Evolutionary conservation across 2,888 invertebrate species (phyloP), one percentile per base, ranked within the genome.

Genomic region (Agrenia bidenticulata): DNA sequence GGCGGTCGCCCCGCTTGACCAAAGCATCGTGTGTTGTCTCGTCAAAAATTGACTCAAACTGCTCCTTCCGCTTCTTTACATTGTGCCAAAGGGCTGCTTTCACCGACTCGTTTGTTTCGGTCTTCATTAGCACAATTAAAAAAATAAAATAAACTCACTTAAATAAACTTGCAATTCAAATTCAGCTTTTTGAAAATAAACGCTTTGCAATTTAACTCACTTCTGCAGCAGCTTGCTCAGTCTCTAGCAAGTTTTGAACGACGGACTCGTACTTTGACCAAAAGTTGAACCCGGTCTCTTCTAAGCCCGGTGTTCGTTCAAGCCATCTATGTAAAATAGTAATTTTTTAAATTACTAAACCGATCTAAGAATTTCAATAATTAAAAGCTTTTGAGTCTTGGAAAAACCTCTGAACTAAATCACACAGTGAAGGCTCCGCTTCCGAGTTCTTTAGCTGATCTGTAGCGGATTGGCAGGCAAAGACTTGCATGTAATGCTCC

Each of bases 291-390:
- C 90, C 92, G 59, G 86, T 83, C 0, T 85, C 82, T 78, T 92
- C 90, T 23, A 97, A 83, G 0, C 97, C 97, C 0, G 98, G 98
- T 0, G 96, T 97, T 51, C 97, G 84, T 77, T 94, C 94, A 69
- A 98, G 81, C 98, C 98, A 98, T 53, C 74, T 76, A 19, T 5
- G 19, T 39, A 39, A 11, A 39, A 15, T 39, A 39, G 7, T 39
- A 39, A 39, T n/a, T 45, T 45, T 45, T 19, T 5, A 17, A 17
- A 17, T 17, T 19, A 7, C 39, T 39, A 39, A 39, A 39, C 15
- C 39, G 39, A 11, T 45, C 45, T 45, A 4, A 45, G 45, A 15
- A 45, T 19, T 17, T 45, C 15, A 45, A 45, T 11, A 9, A 45
- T 45, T 15, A 45, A 39, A 39, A n/a, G n/a, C n/a, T n/a, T n/a